These are phyloP conservation scores for Larimichthys polyactis DNA, from an alignment of 2,113 vertebrate genomes.

Conservation along the genomic window DNA sequence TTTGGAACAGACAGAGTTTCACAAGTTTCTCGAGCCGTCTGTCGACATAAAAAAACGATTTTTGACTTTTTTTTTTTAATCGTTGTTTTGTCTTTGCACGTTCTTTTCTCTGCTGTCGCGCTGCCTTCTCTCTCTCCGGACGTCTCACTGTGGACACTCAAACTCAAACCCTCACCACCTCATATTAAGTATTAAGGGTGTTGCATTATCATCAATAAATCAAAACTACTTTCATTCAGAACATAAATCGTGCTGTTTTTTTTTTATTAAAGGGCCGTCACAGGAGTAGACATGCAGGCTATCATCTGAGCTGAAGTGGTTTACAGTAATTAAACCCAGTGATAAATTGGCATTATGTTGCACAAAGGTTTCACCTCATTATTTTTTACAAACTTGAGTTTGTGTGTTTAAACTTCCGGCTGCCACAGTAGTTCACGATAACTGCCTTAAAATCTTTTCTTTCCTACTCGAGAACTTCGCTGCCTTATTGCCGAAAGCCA, in stretches of 20 bases:
- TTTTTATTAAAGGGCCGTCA: not conserved
- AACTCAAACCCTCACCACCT: not conserved
- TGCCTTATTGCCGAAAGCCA: not conserved
- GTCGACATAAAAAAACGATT: not conserved
- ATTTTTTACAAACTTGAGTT: not conserved
- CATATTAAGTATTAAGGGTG: not conserved
- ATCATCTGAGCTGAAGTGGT: too few relatives aligned
- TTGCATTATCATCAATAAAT: not conserved
- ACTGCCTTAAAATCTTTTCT: not conserved
- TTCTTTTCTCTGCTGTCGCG: not conserved
- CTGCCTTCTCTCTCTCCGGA: not conserved
- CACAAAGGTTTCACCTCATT: not conserved
- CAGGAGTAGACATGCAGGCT: not conserved
- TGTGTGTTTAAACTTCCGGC: not conserved
- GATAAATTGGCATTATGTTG: not conserved
- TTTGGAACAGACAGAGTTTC: too few relatives aligned
- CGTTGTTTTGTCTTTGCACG: not conserved
- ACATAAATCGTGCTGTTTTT: not conserved
- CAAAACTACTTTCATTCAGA: not conserved
- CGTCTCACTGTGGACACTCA: not conserved
- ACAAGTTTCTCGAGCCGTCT: too few relatives aligned
- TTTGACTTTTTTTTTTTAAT: too few relatives aligned
- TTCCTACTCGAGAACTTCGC: not conserved
- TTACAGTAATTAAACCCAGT: not conserved
- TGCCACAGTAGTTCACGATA: not conserved